phyloP scores from a whole-genome alignment of 1,140 invertebrate genomes.

The Monomorium pharaonis region DNA sequence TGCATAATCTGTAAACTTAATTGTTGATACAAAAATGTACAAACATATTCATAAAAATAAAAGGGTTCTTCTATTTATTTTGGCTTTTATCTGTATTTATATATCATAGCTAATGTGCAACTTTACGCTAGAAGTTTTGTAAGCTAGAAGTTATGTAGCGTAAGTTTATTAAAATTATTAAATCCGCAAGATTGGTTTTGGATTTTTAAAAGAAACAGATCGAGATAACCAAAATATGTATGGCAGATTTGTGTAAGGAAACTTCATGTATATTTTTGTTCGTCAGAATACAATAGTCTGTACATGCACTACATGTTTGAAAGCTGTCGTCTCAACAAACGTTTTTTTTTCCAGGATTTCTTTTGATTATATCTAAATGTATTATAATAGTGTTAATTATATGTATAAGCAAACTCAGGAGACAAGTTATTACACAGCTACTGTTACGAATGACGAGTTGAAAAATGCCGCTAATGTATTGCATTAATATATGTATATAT shows the following conservation, averaged over 20 bases:
- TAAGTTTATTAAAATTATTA: background rate
- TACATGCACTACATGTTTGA: conserved; percentile 53
- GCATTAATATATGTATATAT: conserved; percentile 8
- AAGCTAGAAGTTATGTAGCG: background rate
- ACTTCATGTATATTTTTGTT: conserved; percentile 52
- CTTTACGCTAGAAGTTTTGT: conserved; percentile 11
- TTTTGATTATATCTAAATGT: conserved; percentile 49
- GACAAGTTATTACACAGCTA: conserved; percentile 45
- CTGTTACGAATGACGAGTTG: conserved; percentile 25
- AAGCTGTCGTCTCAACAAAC: conserved; percentile 49
- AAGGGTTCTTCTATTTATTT: conserved; percentile 76
- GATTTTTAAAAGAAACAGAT: background rate
- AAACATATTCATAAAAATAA: conserved; percentile 80
- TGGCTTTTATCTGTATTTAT: conserved; percentile 58
- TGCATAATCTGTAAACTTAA: conserved; percentile 72
- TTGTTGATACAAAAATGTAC: conserved; percentile 78
- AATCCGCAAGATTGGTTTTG: background rate
- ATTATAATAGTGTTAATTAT: conserved; percentile 48
- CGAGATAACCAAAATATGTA: background rate
- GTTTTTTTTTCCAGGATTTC: conserved; percentile 30
- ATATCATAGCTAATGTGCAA: conserved; percentile 45
- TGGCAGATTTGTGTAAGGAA: conserved; percentile 36
- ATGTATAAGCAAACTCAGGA: conserved; percentile 43
- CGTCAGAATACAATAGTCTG: conserved; percentile 55
- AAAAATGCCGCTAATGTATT: conserved; percentile 22